Base-by-base conservation (phyloP, 2,797 vertebrate genomes). In the Orestias chungarensis region DNA sequence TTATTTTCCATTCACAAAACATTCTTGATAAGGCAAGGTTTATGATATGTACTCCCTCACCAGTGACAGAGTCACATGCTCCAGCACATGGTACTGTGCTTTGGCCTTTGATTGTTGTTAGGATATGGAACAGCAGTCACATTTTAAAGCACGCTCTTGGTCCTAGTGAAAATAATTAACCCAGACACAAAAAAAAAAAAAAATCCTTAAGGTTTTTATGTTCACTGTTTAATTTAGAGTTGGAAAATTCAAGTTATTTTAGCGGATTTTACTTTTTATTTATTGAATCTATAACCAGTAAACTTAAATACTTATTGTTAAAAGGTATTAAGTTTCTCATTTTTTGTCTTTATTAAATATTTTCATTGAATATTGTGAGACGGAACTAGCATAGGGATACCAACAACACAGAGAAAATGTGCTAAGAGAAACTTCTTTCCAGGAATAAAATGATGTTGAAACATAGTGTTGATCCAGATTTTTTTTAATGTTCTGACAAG, bases 41-140 rank as follows among this genome's bases (percentile, higher is more conserved):
- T 74, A 83, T 76, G 73, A 68, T 73, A 40, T 79, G 74, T 65
- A 76, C 18, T 29, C 47, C 54, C 75, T 79, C 57, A 75, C 62
- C 76, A 79, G 76, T 20, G 5, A 85, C 52, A 75, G 18, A 52
- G 70, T 84, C 89, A 90, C 87, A 86, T 84, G 83, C 80, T 80
- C 9, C 42, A n/a, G 57, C 87, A 89, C 86, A 87, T 82, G 83
- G 66, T 72, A 80, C 61, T 84, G 79, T 79, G 80, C 91, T 77
- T 92, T 93, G 91, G 87, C 92, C 94, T 93, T 93, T 94, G 90
- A 78, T 87, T 87, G 67, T 46, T 82, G 79, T 80, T 83, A 83
- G 85, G 82, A 82, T 86, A 61, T 68, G 33, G 68, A 81, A 77
- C 77, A 74, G 59, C 73, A 76, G 78, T 93, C 89, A 90, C 87